Base-by-base conservation (phyloP, 2,113 vertebrate genomes). In the Pithys albifrons region DNA sequence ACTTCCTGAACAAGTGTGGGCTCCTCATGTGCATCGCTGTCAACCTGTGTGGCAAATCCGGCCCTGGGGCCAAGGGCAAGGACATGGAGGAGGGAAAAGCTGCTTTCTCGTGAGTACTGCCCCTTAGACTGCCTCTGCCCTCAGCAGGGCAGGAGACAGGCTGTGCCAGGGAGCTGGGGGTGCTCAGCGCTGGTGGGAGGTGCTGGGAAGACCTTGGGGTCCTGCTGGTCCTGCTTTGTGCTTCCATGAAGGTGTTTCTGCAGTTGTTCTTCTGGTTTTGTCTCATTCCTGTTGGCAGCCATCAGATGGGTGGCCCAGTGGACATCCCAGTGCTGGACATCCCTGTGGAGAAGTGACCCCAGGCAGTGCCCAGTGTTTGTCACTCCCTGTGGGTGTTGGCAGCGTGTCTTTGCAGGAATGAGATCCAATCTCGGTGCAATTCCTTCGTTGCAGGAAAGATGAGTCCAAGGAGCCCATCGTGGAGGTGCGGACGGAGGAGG, bases 381-480 rank as follows among this genome's bases (percentile, higher is more conserved):
- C 29, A 2, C 19, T 62, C 19, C 0, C 46, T 9, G 4, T 13
- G 2, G 1, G 2, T 6, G 1, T 33, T 20, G 33, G 33, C 37
- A 74, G 79, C 4, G 7, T 70, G 79, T 28, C 11, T 39, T 43
- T 69, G 49, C 41, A 35, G 80, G 29, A 54, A 62, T 8, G 22
- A 88, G 71, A 58, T n/a, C 29, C 66, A 23, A 55, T 23, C 5
- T 65, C 35, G 9, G 3, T 71, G 71, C 22, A 22, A 41, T 94
- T 91, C 64, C 76, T 46, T 96, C 73, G 45, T 91, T 87, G 35
- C 98, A 99, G 99, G 95, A 99, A 99, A 97, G 99, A 99, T 7
- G 99, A 99, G 74, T 99, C 99, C 85, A 99, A 99, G 98, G 99
- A 99, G 97, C 99, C 99, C 12, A 99, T 99, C 24, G 99, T 99